These are phyloP conservation scores for Biston stratarius DNA, from an alignment of 2,888 invertebrate species.

Conservation along the genomic window DNA sequence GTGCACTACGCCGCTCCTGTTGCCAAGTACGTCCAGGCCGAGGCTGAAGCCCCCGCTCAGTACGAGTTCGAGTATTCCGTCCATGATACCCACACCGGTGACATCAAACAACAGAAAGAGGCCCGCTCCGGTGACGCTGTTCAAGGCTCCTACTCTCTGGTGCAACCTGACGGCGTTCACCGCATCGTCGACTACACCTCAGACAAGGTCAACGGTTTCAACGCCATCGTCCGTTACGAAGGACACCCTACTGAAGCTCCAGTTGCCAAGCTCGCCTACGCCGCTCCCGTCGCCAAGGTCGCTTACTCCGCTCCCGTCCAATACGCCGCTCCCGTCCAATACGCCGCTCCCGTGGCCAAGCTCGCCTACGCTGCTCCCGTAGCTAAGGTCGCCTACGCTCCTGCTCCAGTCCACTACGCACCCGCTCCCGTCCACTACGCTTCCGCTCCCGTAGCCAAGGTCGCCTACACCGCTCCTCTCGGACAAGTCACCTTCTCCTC, in stretches of 20 bases:
- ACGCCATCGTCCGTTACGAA: constrained; percentile 78
- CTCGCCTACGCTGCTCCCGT: constrained; percentile 51
- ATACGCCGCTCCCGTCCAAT: constrained; percentile 48
- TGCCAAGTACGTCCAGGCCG: constrained; percentile 63
- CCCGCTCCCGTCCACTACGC: constrained; percentile 53
- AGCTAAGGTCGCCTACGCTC: constrained; percentile 54
- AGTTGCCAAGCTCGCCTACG: constrained; percentile 48
- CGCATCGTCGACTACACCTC: constrained; percentile 80
- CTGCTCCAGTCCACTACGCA: constrained; percentile 49
- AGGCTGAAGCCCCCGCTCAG: constrained; percentile 71
- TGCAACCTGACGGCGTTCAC: constrained; percentile 79
- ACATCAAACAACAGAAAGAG: constrained; percentile 80
- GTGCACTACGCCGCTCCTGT: constrained; percentile 60
- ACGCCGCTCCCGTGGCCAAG: constrained; percentile 49
- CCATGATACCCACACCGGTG: constrained; percentile 76
- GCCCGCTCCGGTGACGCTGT: constrained; percentile 75
- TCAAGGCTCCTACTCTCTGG: constrained; percentile 80
- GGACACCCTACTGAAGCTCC: constrained; percentile 65
- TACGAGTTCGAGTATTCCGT: constrained; percentile 80
- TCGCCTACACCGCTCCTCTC: constrained; percentile 54
- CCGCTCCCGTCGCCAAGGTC: constrained; percentile 56
- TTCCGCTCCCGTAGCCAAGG: constrained; percentile 60
- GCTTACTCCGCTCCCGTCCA: constrained; percentile 53
- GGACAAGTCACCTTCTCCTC: constrained; percentile 72
- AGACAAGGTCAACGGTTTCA: constrained; percentile 77